Evolutionary conservation across 2,888 invertebrate species (phyloP), one percentile per base, ranked within the genome.

Genomic region (Cerastis rubricosa): DNA sequence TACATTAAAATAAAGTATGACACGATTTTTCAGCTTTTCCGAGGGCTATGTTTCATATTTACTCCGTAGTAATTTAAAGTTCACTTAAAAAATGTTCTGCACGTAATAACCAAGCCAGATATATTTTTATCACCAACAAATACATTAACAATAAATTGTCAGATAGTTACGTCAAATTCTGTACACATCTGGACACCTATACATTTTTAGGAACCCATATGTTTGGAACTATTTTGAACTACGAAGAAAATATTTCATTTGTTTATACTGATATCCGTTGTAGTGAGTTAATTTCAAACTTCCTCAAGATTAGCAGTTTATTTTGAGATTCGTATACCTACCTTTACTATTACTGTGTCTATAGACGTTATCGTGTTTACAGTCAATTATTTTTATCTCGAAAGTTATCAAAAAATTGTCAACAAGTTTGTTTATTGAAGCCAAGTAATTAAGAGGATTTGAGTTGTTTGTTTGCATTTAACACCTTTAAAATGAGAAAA

Each of bases 351-450:
- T 29, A 29, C 29, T 19, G 4, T 35, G 59, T n/a, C n/a, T n/a
- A n/a, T 29, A 29, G 29, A 14, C 6, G 25, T 57, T 14, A 29
- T 59, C 29, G 29, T 59, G 14, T 57, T 14, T 2, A 59, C 9
- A 40, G 9, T 51, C 6, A 63, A 51, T 68, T 25, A 47, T 43
- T 47, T 47, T 54, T n/a, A 8, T 5, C 14, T 29, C 29, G 11
- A 43, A 54, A 25, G 8, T 69, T 14, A 19, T 43, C 14, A 64
- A 69, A 65, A 17, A n/a, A 40, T 68, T 63, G 40, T 71, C 69
- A 79, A 57, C 71, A 65, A 79, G 43, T 9, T 64, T 43, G 49
- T 79, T 78, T 65, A 57, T 57, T 64, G 65, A 49, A 71, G 43
- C 17, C 49, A 22, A 65, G 47, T 65, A 79, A 71, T 71, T 78